These are phyloP conservation scores for Solenopsis fugax DNA, from an alignment of 1,140 invertebrate species.

Conservation along the genomic window DNA sequence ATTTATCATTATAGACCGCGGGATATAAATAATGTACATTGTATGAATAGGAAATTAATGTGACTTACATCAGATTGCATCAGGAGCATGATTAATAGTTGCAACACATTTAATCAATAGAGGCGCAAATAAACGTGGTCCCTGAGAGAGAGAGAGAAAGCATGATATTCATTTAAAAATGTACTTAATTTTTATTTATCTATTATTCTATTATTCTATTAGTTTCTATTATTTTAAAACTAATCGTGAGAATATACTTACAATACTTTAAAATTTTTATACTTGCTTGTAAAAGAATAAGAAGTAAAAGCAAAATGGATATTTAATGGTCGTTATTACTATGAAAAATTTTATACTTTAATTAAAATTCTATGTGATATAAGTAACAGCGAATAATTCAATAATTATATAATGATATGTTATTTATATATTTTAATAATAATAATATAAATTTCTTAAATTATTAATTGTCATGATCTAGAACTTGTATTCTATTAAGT, in stretches of 20 bases:
- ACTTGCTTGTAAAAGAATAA: not conserved
- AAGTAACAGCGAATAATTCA: not conserved
- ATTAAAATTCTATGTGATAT: not conserved
- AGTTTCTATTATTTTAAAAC: not conserved
- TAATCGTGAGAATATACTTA: not conserved
- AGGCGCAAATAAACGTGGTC: not conserved
- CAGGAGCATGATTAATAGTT: conserved; percentile 17
- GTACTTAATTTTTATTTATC: not conserved
- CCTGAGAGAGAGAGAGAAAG: not conserved
- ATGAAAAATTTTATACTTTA: not conserved
- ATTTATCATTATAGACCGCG: not conserved
- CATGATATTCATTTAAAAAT: not conserved
- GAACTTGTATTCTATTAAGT: not conserved
- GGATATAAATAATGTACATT: conserved; percentile 18
- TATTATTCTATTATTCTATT: not conserved
- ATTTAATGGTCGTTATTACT: not conserved
- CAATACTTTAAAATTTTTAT: not conserved
- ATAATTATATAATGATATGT: not conserved
- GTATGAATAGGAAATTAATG: conserved; percentile 38
- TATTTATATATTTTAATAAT: conserved; percentile 2
- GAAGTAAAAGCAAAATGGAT: not conserved
- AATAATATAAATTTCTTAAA: not conserved
- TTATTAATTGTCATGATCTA: not conserved
- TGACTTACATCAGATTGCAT: not conserved
- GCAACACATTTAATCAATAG: conserved; percentile 21